Conservation (phyloP, 2,797 vertebrate species). For the Eidolon dupreanum region DNA sequence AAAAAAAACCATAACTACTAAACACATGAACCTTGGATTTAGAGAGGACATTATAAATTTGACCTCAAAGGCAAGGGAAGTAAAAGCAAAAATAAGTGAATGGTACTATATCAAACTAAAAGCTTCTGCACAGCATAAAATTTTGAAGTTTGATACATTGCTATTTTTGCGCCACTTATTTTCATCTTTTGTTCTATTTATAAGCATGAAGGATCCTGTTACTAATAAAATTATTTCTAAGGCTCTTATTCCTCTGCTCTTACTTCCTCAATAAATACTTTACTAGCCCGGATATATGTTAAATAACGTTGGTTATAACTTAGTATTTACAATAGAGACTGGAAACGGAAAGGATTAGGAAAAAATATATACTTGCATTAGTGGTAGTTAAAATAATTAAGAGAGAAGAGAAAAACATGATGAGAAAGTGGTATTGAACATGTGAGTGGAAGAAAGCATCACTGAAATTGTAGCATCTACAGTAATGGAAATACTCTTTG, state of each 20-base stretch:
- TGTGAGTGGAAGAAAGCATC: background rate
- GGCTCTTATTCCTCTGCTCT: background rate
- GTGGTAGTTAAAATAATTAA: background rate
- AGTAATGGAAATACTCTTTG: background rate
- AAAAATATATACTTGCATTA: background rate
- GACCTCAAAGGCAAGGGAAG: too few species aligned
- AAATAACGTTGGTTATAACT: background rate
- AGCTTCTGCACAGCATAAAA: too few species aligned
- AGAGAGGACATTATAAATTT: too few species aligned
- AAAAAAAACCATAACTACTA: too few species aligned
- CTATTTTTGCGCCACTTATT: background rate
- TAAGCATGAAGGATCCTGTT: background rate
- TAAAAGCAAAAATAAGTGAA: too few species aligned
- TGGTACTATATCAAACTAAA: too few species aligned
- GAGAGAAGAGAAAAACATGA: background rate
- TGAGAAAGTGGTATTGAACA: background rate
- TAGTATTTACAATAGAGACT: background rate
- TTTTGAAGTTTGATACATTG: background rate
- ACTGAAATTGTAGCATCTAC: background rate
- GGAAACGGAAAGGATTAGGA: background rate
- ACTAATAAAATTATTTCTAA: background rate
- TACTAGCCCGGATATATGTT: background rate
- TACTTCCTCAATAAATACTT: background rate
- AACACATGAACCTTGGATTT: too few species aligned
- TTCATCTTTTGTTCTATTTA: background rate